Conservation (phyloP, 2,888 invertebrate genomes). For the Parnassius glacialis region DNA sequence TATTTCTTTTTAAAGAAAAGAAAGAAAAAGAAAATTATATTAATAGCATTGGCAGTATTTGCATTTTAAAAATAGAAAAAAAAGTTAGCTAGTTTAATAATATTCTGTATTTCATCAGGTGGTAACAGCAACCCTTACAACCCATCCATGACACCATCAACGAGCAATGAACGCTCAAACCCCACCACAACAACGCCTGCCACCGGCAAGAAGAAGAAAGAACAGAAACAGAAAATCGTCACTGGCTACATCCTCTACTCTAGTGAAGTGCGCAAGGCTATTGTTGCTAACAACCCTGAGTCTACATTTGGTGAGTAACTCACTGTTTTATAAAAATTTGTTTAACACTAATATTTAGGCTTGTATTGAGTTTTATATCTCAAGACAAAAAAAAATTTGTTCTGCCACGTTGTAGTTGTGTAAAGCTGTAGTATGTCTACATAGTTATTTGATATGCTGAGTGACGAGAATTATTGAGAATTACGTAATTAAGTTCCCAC, state of each 20-base stretch:
- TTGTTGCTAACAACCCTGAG: constrained; percentile 96
- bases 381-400: no score
- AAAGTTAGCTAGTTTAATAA: not conserved
- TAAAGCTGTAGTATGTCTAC: no score
- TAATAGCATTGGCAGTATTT: no score
- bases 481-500: no score
- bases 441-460: no score
- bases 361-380: no score
- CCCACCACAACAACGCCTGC: constrained; percentile 49
- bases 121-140: constrained; percentile 76
- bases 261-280: constrained; percentile 95
- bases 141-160: constrained; percentile 56
- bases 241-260: constrained; percentile 99
- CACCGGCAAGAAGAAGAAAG: constrained; percentile 68
- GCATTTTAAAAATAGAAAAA: no score
- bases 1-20: no score
- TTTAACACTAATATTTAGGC: not conserved
- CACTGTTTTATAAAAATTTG: constrained; percentile 13
- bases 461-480: no score
- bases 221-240: constrained; percentile 88
- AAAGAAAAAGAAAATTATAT: no score
- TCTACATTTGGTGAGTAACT: constrained; percentile 91
- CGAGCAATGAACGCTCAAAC: constrained; percentile 54
- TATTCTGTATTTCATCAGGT: constrained; percentile 45
- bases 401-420: no score